Conservation (phyloP, 2,113 vertebrate species). For the Dunckerocampus dactyliophorus region DNA sequence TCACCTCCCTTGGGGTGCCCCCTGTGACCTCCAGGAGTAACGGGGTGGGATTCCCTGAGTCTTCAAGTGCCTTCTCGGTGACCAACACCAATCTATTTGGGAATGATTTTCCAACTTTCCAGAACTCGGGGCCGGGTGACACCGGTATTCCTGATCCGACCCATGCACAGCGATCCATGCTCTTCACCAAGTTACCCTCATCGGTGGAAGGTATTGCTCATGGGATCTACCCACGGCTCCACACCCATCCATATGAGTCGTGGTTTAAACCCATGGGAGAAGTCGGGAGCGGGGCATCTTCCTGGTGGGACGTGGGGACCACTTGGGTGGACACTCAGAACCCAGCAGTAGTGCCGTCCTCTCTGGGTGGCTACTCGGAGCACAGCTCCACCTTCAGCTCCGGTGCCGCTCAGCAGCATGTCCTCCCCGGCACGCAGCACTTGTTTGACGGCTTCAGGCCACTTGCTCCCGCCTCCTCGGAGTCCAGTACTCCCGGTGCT, state of each 20-base stretch:
- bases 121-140: constrained; percentile 65
- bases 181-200: constrained; percentile 87
- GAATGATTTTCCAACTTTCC: constrained; percentile 87
- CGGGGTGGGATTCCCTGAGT: constrained; percentile 72
- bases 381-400: constrained; percentile 81
- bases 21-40: constrained; percentile 68
- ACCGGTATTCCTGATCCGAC: constrained; percentile 49
- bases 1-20: constrained; percentile 72
- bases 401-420: constrained; percentile 76
- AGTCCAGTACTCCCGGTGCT: constrained; percentile 70
- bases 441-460: constrained; percentile 92
- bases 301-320: constrained; percentile 90
- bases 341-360: constrained; percentile 79
- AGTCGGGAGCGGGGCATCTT: constrained; percentile 76
- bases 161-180: constrained; percentile 78
- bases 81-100: constrained; percentile 80
- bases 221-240: constrained; percentile 84
- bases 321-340: constrained; percentile 88
- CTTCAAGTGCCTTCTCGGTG: constrained; percentile 85
- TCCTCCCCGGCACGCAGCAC: constrained; percentile 82
- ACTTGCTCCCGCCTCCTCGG: constrained; percentile 77
- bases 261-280: constrained; percentile 86
- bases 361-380: constrained; percentile 81
- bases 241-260: constrained; percentile 82
- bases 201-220: constrained; percentile 82